Evolutionary conservation across 2,113 vertebrate species (phyloP), one percentile per base, ranked within the genome.

Genomic region (Candoia aspera): DNA sequence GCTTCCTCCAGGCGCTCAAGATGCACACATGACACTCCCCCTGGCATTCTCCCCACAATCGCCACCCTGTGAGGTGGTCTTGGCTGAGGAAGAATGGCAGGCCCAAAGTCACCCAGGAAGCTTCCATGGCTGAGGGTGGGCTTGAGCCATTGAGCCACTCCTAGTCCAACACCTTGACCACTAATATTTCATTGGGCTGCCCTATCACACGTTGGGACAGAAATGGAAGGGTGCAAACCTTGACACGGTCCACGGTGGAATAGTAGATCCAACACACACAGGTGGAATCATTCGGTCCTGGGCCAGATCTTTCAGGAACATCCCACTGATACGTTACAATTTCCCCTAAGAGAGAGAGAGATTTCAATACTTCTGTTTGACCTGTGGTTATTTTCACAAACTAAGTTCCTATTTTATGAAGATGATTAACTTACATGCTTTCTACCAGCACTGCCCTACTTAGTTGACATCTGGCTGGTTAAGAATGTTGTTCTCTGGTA

Each of bases 211-310:
- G 29, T 2, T 54, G 10, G 23, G 4, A 29, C 29, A 15, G 10
- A 3, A 62, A 57, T 37, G 21, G 29, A 33, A 90, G 84, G 26
- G 42, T 2, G n/a, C 88, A 60, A 57, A 92, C 98, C 98, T 98
- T 98, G 42, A 98, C 95, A 46, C 97, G 96, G 88, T 98, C 96
- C 83, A 98, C 97, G 0, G 23, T 29, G 86, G 98, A 98, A 94
- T 98, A 97, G 95, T 98, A 98, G 92, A 97, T 95, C 97, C 97
- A 98, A 93, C 97, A 96, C 93, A 97, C 64, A 94, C 98, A 98
- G 85, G 96, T 95, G 73, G 97, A 98, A 89, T 98, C 97, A 54
- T 97, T 97, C 53, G 97, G 96, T 3, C 97, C 98, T 46, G 98
- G 98, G 2, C 98, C 98, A 90, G 97, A 96, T 89, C 97, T 96